A percentile compares a stretch with the other conserved stretches of the same genome.
Conservation (phyloP, 2,888 invertebrate species). For the Congeria kusceri region DNA sequence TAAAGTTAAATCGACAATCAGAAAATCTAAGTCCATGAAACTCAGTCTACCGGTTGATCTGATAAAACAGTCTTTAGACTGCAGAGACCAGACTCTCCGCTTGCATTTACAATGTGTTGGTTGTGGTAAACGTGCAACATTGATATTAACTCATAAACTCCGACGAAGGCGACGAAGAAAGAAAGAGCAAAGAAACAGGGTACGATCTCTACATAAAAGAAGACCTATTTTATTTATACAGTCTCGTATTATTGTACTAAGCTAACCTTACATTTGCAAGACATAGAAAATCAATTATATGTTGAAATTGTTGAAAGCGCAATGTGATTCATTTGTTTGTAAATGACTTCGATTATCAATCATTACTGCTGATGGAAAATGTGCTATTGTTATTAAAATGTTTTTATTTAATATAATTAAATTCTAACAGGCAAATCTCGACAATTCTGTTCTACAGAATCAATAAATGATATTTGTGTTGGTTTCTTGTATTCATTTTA, state of each 20-base stretch:
- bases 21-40: constrained; percentile 55
- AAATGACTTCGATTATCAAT: too few species aligned
- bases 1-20: constrained; percentile 43
- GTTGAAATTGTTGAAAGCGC: too few species aligned
- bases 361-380: too few species aligned
- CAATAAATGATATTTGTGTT: too few species aligned
- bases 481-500: too few species aligned
- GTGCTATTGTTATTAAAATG: too few species aligned
- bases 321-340: too few species aligned
- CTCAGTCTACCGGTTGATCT: constrained; percentile 49
- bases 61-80: constrained; percentile 47
- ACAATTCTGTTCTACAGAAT: too few species aligned
- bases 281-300: too few species aligned
- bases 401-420: too few species aligned
- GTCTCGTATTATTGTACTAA: constrained; percentile 14
- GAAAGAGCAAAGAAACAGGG: neutral
- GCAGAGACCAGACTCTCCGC: constrained; percentile 34
- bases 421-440: too few species aligned
- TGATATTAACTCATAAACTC: constrained; percentile 46
- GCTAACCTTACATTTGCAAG: too few species aligned
- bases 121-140: constrained; percentile 47
- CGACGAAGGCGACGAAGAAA: constrained; percentile 23
- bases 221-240: constrained; percentile 40
- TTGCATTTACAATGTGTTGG: constrained; percentile 49
- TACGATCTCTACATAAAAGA: constrained; percentile 29